These are phyloP conservation scores for Drosophila parabipectinata DNA, from an alignment of 1,140 invertebrate species.

Conservation along the genomic window DNA sequence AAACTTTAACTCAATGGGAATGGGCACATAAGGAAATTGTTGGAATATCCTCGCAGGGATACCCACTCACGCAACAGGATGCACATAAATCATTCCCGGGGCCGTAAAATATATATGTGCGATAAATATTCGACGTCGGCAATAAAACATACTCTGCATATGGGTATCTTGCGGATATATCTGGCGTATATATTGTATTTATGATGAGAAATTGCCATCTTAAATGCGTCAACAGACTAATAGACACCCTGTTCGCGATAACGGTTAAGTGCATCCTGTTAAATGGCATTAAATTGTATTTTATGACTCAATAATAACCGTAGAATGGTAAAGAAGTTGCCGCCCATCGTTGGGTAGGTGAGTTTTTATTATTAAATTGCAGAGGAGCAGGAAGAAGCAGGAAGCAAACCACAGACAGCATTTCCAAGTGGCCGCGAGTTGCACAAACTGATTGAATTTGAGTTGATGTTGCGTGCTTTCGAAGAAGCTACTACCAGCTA, in stretches of 20 bases:
- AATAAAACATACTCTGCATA: conserved; percentile 56
- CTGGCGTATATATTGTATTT: conserved; percentile 15
- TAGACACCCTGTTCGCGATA: conserved; percentile 56
- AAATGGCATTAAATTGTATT: conserved; percentile 72
- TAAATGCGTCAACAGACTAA: conserved; percentile 44
- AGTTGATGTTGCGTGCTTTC: conserved; percentile 35
- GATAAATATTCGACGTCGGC: conserved; percentile 47
- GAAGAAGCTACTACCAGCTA: not conserved
- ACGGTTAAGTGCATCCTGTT: conserved; percentile 65
- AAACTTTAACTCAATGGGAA: conserved; percentile 20
- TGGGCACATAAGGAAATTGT: conserved; percentile 32
- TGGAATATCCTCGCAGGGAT: conserved; percentile 21
- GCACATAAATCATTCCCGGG: conserved; percentile 62
- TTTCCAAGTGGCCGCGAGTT: conserved; percentile 67
- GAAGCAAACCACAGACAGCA: conserved; percentile 59
- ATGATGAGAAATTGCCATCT: conserved; percentile 41
- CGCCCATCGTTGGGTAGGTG: not conserved
- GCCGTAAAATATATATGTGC: conserved; percentile 28
- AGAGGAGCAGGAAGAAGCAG: not conserved
- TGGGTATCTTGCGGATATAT: conserved; percentile 26
- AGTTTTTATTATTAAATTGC: conserved; percentile 29
- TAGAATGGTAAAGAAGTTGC: not conserved
- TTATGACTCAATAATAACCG: conserved; percentile 71
- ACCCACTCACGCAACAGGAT: conserved; percentile 66
- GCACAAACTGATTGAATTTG: conserved; percentile 76